Conservation (phyloP, 2,888 invertebrate genomes). For the Diaperis boleti region DNA sequence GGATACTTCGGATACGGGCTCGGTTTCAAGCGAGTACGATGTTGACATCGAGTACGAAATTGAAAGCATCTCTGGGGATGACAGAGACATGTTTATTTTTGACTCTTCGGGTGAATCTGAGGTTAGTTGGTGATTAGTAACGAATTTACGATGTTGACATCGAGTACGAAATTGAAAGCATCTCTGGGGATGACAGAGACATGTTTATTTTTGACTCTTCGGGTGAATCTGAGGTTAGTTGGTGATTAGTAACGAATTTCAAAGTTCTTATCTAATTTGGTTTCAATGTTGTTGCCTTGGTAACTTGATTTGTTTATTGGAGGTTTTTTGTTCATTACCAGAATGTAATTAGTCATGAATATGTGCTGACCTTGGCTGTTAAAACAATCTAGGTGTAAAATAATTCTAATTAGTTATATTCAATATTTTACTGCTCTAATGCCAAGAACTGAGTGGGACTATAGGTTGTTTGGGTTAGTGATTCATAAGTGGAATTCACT, state of each 20-base stretch:
- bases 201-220: constrained; percentile 63
- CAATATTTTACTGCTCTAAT: too few relatives aligned
- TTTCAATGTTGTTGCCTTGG: too few relatives aligned
- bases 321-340: too few relatives aligned
- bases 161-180: constrained; percentile 67
- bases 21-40: constrained; percentile 56
- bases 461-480: too few relatives aligned
- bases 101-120: constrained; percentile 70
- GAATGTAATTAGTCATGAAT: too few relatives aligned
- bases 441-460: too few relatives aligned
- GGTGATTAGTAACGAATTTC: constrained; percentile 34
- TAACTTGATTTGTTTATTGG: too few relatives aligned
- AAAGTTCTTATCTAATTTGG: too few relatives aligned
- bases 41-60: constrained; percentile 66
- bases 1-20: constrained; percentile 64
- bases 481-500: too few relatives aligned
- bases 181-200: constrained; percentile 63
- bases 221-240: constrained; percentile 68
- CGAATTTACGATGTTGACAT: constrained; percentile 62
- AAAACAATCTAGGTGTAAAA: too few relatives aligned
- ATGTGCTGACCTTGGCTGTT: too few relatives aligned
- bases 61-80: constrained; percentile 67
- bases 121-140: constrained; percentile 49
- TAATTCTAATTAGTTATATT: too few relatives aligned
- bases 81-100: constrained; percentile 52